Percentiles rank a stretch among this genome's conserved stretches.
Conservation (phyloP, 2,888 invertebrate genomes). For the Yponomeuta evonymella region DNA sequence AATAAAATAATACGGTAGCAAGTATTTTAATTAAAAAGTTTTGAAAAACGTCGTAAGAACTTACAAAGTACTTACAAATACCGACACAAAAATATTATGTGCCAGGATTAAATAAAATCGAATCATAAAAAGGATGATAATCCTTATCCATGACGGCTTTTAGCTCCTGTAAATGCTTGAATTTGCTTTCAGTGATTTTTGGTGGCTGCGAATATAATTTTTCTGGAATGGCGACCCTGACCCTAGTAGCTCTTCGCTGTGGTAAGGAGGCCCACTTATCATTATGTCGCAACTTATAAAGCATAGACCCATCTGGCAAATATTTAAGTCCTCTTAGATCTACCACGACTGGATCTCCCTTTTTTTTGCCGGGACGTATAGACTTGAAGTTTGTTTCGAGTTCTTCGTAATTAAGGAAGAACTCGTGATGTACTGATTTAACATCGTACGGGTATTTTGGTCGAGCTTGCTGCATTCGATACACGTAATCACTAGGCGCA, state of each 20-base stretch:
- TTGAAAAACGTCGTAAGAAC: no score
- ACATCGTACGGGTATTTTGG: constrained; percentile 9
- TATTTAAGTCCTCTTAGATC: constrained; percentile 15
- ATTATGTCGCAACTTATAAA: constrained; percentile 17
- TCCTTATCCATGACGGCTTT: no score
- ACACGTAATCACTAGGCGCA: constrained; percentile 21
- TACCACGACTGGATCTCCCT: background rate
- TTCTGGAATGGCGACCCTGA: constrained; percentile 10
- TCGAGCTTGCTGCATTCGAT: constrained; percentile 6
- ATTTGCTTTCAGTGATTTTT: no score
- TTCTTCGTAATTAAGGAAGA: constrained; percentile 13
- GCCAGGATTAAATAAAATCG: no score
- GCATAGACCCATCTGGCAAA: constrained; percentile 12
- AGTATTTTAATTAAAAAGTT: no score
- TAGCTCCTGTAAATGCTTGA: no score
- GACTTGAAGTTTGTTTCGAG: constrained; percentile 14
- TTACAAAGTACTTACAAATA: no score
- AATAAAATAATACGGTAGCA: no score
- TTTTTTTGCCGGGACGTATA: background rate
- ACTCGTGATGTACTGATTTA: constrained; percentile 4
- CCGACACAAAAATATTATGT: no score
- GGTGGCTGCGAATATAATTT: constrained; percentile 17
- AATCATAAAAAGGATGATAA: no score
- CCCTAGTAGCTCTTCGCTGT: constrained; percentile 18
- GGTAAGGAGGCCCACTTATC: constrained; percentile 18